Evolutionary conservation across 2,113 vertebrate genomes (phyloP).

Genomic region (Notothenia coriiceps): DNA sequence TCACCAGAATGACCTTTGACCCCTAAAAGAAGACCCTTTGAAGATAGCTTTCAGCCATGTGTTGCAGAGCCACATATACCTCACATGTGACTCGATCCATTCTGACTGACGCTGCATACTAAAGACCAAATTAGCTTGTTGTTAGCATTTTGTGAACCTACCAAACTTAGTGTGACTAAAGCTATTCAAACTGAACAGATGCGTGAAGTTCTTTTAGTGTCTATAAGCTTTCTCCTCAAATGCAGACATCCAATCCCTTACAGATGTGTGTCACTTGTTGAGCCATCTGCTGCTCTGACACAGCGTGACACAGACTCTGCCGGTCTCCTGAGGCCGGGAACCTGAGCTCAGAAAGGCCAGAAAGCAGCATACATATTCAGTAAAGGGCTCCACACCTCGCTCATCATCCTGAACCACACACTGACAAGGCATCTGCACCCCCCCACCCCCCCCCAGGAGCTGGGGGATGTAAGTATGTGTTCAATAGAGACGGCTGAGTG

Average conservation of each 20-base stretch:
- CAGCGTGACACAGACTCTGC: background rate
- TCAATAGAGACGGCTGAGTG: background rate
- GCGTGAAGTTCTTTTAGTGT: background rate
- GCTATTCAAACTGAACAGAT: background rate
- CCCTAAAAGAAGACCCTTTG: slow-evolving; percentile 9
- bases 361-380: slow-evolving; percentile 31
- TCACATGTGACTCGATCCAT: background rate
- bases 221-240: background rate
- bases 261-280: slow-evolving; percentile 28
- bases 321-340: slow-evolving; percentile 9
- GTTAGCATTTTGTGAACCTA: background rate
- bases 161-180: background rate
- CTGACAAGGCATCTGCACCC: slow-evolving; percentile 9
- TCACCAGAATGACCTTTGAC: slow-evolving; percentile 34
- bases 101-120: background rate
- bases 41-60: slow-evolving; percentile 37
- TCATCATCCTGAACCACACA: slow-evolving; percentile 3
- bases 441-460: background rate
- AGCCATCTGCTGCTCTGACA: slow-evolving; percentile 29
- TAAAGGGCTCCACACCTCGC: background rate
- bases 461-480: background rate
- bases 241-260: background rate
- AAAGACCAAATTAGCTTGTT: background rate
- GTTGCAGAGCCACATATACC: slow-evolving; percentile 9
- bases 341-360: background rate